Conservation (phyloP, 2,888 invertebrate genomes). For the Ametastegia equiseti region DNA sequence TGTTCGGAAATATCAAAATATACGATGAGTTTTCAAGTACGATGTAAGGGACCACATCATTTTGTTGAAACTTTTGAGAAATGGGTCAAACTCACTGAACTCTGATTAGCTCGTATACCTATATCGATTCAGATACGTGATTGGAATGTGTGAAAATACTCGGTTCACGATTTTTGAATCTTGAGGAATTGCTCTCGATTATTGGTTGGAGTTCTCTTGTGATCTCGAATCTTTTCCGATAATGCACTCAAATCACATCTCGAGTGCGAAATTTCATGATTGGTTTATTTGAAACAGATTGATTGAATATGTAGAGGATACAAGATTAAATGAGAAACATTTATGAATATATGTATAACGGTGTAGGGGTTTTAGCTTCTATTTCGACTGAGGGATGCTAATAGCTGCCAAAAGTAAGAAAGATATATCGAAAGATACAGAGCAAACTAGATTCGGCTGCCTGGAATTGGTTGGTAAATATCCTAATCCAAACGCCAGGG, state of each 20-base stretch:
- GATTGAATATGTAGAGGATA: neutral
- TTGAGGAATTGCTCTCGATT: neutral
- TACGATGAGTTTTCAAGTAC: neutral
- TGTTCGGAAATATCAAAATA: neutral
- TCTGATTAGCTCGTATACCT: too few relatives aligned
- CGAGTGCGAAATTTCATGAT: neutral
- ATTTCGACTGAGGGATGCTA: neutral
- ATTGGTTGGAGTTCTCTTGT: neutral
- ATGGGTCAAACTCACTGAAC: too few relatives aligned
- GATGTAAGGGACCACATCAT: too few relatives aligned
- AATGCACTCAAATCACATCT: neutral
- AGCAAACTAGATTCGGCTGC: slow-evolving; percentile 16
- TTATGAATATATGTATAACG: neutral
- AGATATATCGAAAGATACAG: neutral
- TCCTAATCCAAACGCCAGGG: slow-evolving; percentile 38
- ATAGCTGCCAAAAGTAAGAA: neutral
- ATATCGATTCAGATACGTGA: too few relatives aligned
- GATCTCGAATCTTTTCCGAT: neutral
- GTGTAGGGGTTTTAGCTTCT: neutral
- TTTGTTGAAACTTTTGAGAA: too few relatives aligned
- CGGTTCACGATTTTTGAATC: neutral
- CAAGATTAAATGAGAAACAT: neutral
- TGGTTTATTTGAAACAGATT: neutral
- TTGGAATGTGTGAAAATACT: too few relatives aligned
- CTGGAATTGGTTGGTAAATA: slow-evolving; percentile 43